Conservation (phyloP, 1,140 invertebrate species). For the Ips nitidus region DNA sequence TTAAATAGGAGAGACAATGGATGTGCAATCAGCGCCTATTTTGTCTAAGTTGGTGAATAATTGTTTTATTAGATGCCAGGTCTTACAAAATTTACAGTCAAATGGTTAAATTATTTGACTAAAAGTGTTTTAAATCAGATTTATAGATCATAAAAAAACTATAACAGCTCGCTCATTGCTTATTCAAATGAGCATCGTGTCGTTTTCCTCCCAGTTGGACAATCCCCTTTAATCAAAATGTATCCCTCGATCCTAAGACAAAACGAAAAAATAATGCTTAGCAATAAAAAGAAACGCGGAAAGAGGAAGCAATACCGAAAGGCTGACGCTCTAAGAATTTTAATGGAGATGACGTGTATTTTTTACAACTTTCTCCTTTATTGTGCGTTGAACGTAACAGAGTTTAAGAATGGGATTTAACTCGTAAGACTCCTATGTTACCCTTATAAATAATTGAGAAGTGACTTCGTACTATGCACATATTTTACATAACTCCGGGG, state of each 20-base stretch:
- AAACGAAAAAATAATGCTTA: constrained; percentile 25
- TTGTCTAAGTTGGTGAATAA: too few relatives aligned
- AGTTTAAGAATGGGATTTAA: background rate
- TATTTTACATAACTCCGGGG: constrained; percentile 1
- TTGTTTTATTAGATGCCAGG: too few relatives aligned
- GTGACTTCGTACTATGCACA: background rate
- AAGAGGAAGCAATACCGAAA: constrained; percentile 22
- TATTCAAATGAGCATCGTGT: constrained; percentile 18
- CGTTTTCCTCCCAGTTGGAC: constrained; percentile 17
- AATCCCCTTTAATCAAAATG: constrained; percentile 29
- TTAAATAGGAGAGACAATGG: too few relatives aligned
- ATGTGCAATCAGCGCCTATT: too few relatives aligned
- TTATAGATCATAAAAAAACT: constrained; percentile 4
- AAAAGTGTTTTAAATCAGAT: background rate
- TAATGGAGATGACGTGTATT: constrained; percentile 12
- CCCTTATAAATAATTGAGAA: too few relatives aligned
- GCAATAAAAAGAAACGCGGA: constrained; percentile 23
- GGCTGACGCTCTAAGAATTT: constrained; percentile 13
- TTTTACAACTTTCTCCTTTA: background rate
- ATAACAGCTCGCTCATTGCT: constrained; percentile 11
- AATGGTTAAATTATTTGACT: too few relatives aligned
- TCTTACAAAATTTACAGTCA: too few relatives aligned
- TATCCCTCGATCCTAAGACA: constrained; percentile 26
- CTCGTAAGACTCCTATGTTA: too few relatives aligned
- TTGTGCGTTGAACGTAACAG: background rate